Conservation (phyloP, 2,888 invertebrate genomes). For the Nudaria mundana region DNA sequence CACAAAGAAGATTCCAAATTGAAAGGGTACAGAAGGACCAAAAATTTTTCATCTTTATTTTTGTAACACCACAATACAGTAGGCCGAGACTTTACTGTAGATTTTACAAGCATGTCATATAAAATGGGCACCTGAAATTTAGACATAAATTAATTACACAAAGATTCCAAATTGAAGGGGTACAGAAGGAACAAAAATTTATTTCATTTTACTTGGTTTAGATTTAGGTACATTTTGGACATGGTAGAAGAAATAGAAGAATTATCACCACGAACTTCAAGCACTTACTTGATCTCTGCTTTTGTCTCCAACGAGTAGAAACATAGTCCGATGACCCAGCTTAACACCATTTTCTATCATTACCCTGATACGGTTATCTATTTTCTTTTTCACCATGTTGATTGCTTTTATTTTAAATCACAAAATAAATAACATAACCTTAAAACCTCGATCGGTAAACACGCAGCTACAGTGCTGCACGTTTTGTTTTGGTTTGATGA, state of each 20-base stretch:
- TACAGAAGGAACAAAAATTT: too few species aligned
- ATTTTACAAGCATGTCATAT: constrained; percentile 98
- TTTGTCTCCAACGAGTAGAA: constrained; percentile 97
- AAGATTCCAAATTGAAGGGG: too few species aligned
- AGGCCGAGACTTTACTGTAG: constrained; percentile 95
- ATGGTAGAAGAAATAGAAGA: too few species aligned
- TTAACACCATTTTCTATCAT: constrained; percentile 98
- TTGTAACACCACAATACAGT: constrained; percentile 99
- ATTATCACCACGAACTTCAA: too few species aligned
- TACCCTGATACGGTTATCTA: constrained; percentile 96
- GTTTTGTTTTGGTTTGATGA: background rate
- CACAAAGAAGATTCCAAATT: too few species aligned
- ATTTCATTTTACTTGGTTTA: too few species aligned
- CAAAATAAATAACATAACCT: too few species aligned
- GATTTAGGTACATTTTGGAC: too few species aligned
- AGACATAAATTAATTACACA: too few species aligned
- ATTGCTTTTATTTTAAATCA: constrained; percentile 16
- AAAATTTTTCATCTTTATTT: constrained; percentile 93
- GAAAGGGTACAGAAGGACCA: too few species aligned
- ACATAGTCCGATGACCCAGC: constrained; percentile 94
- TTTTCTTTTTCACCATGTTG: constrained; percentile 95
- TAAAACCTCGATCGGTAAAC: too few species aligned
- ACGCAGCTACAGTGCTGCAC: too few species aligned
- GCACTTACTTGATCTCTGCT: constrained; percentile 92
- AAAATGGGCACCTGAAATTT: constrained; percentile 92